Evolutionary conservation across 2,113 vertebrate genomes (phyloP), one percentile per base, ranked within the genome.

Genomic region (Ciconia stormi): DNA sequence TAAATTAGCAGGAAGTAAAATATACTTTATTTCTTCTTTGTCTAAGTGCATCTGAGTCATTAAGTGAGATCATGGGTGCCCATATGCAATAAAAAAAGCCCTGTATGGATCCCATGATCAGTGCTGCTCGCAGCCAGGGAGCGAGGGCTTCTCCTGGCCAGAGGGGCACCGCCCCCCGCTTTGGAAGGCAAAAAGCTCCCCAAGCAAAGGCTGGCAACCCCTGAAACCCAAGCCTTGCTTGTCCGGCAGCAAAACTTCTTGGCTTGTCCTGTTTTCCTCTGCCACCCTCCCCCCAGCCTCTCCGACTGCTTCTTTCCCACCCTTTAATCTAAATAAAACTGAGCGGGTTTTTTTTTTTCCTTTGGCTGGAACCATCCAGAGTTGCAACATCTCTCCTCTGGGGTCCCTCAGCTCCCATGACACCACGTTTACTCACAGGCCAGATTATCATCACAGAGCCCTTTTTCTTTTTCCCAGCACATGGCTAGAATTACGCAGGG

Each of bases 321-420:
- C 95, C 96, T 97, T 97, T 98, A 97, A 98, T 98, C 98, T 98
- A 98, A 98, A 98, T 98, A 98, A 98, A 98, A 97, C 97, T 73
- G 95, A 96, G 94, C 9, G 9, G 11, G 2, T 70, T 36, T 29
- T 61, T 61, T 73, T 59, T 71, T 73, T 46, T 0, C 44, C 23
- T 70, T 96, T 97, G 94, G 96, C 97, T 96, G 82, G 90, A 96
- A 77, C 77, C 46, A 10, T 95, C 91, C 58, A 1, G 93, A 97
- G 95, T 98, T 98, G 96, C 98, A 97, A 98, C 97, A 98, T 98
- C 97, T 92, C 96, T 96, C 96, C 97, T 97, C 96, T 89, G 74
- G 97, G 98, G 98, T 98, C 98, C 95, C 82, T 62, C 23, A 58
- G 96, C 97, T 98, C 98, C 98, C 98, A 98, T 98, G 98, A 98